phyloP scores from a whole-genome alignment of 1,140 invertebrate genomes.

The Cardiocondyla obscurior region DNA sequence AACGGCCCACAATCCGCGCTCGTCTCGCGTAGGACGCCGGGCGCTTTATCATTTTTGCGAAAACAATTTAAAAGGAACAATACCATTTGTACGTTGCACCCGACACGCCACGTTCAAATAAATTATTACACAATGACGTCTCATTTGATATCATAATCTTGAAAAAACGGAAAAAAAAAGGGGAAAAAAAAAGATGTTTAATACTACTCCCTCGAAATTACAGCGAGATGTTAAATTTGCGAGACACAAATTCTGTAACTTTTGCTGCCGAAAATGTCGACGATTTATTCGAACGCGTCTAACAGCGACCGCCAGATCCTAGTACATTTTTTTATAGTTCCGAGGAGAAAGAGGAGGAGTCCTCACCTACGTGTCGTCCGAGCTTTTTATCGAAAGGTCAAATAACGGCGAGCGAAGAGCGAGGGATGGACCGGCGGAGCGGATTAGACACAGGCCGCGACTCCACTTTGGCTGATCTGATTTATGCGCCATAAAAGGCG shows the following conservation, averaged over 20 bases:
- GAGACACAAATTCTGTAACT: not conserved
- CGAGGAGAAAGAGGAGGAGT: not conserved
- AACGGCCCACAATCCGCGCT: not conserved
- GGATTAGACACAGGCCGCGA: conserved; percentile 72
- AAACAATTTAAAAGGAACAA: not conserved
- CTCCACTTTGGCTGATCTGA: conserved; percentile 68
- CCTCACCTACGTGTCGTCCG: not conserved
- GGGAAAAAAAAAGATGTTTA: too few species aligned
- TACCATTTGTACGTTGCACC: not conserved
- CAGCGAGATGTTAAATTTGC: not conserved
- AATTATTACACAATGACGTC: not conserved
- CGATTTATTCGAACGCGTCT: not conserved
- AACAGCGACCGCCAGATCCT: not conserved
- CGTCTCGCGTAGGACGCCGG: not conserved
- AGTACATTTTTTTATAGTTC: not conserved
- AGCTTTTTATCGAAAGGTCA: conserved; percentile 8
- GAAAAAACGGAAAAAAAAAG: too few species aligned
- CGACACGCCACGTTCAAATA: not conserved
- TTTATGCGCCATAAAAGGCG: conserved; percentile 76
- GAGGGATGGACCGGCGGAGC: conserved; percentile 4
- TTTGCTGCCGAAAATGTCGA: not conserved
- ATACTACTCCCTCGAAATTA: not conserved
- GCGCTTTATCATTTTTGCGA: not conserved
- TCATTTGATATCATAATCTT: not conserved
- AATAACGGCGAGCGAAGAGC: conserved; percentile 22